Evolutionary conservation across 2,797 vertebrate species (phyloP).

Genomic region (Chromis chromis): DNA sequence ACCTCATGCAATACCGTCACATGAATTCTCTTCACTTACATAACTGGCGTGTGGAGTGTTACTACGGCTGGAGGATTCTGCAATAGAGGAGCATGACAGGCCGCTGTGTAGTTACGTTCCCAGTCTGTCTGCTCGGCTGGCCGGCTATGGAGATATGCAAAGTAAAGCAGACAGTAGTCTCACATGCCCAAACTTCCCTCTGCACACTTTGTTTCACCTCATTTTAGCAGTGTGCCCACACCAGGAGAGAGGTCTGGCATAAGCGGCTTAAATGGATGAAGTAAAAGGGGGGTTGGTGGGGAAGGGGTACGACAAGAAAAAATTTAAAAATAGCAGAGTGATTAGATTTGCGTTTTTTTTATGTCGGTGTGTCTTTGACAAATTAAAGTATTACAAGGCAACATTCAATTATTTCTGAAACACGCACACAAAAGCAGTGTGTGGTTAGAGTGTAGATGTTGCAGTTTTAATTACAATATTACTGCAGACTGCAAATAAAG

Average conservation of each 20-base stretch:
- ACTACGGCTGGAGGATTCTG: conserved; percentile 45
- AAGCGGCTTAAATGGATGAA: conserved; percentile 65
- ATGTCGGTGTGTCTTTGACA: conserved; percentile 18
- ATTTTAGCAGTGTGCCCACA: conserved; percentile 45
- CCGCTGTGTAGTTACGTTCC: conserved; percentile 34
- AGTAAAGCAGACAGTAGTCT: conserved; percentile 71
- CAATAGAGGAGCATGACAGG: conserved; percentile 40
- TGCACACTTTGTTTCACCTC: conserved; percentile 69
- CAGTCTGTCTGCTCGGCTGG: conserved; percentile 54
- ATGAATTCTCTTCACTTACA: conserved; percentile 67
- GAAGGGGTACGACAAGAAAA: conserved; percentile 9
- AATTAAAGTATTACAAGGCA: conserved; percentile 24
- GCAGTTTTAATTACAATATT: conserved; percentile 16
- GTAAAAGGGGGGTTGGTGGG: conserved; percentile 4
- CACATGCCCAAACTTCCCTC: conserved; percentile 49
- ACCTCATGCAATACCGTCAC: conserved; percentile 63
- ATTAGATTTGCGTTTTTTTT: conserved; percentile 46
- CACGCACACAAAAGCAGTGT: not conserved
- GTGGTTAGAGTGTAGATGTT: not conserved
- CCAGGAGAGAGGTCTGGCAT: conserved; percentile 43
- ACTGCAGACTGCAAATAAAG: conserved; percentile 1
- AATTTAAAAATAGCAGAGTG: conserved; percentile 26
- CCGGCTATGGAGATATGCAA: conserved; percentile 48
- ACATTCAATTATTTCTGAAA: conserved; percentile 19
- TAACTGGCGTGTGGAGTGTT: conserved; percentile 64